Base-by-base conservation (phyloP, 2,113 vertebrate genomes). In the Suncus etruscus region DNA sequence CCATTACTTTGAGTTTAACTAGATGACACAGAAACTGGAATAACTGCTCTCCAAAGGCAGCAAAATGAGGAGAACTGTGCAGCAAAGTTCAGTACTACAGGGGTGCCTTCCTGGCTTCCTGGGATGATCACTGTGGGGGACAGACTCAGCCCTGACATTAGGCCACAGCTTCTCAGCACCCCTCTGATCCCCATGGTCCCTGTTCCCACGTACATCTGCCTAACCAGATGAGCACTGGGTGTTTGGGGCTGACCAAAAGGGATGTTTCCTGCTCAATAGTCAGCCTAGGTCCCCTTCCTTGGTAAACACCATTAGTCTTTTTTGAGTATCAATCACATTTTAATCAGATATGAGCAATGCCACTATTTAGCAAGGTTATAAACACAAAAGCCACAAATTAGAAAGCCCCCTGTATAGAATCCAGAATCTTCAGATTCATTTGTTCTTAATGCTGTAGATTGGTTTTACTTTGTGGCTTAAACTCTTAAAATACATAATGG, bases 391-490 rank as follows among this genome's bases (percentile, higher is more conserved):
- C 4, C 6, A 78, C 50, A 61, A 81, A 58, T 91, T 91, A 89
- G 1, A 25, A 68, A 90, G 25, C 22, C 47, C 69, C 29, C 27
- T 81, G 66, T 32, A 47, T 25, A 73, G 51, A 90, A 81, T 69
- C 77, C 85, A 77, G 11, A 22, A 74, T 68, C 63, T 77, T 90
- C 48, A 86, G 68, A 78, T 68, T 75, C 32, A 83, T 73, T 85
- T 94, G 72, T 31, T 89, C 94, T 94, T 89, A 94, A 84, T 65
- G 22, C 18, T 61, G 15, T 77, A n/a, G 63, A 45, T 91, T 77
- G 15, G 70, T 90, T 94, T 85, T 86, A 58, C 72, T 69, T 74
- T 80, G 48, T 90, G 27, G 65, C 16, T 73, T 94, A 79, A 54
- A 83, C 24, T 31, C 58, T 4, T 70, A 78, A 94, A 90, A 80